Evolutionary conservation across 2,888 invertebrate species (phyloP), one percentile per base, ranked within the genome.

Genomic region (Pomacea canaliculata): DNA sequence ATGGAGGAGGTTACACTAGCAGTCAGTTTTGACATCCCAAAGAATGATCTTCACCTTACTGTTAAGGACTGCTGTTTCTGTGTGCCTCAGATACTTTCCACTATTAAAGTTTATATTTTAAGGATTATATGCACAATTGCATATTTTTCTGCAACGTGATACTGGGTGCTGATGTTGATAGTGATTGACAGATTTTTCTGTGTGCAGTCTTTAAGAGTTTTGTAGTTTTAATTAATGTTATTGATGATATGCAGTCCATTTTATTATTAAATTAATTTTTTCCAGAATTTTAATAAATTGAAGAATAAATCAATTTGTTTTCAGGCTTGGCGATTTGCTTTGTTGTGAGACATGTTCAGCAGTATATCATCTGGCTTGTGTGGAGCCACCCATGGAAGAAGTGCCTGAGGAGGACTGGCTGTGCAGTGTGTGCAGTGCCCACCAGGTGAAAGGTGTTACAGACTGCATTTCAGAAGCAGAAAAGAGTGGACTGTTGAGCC

Each of bases 301-400:
- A 23, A 63, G 63, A 48, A 9, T 12, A 23, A 2, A 62, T 46
- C 23, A 19, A 65, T 69, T 56, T 56, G 51, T 68, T 70, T 46
- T 60, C 81, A 91, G 90, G 79, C 85, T 90, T 76, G 99, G 99
- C 49, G 98, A 98, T 91, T 92, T 99, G 71, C 92, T 99, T 18
- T 98, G 98, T 90, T 99, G 99, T 92, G 99, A 99, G 92, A 97
- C 97, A 7, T 99, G 99, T 89, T 97, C 99, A 37, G 99, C 99
- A 51, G 98, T 98, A 46, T 99, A 97, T 91, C 99, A 99, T 91
- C 92, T 99, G 89, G 96, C 96, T 87, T 99, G 99, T 92, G 96
- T 98, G 73, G 97, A 97, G 89, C 98, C 98, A 73, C 97, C 97
- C 18, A 92, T 99, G 89, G 94, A 95, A 71, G 95, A 97, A 91